phyloP scores from a whole-genome alignment of 2,797 vertebrate species.

The Orientallactaga sibirica region DNA sequence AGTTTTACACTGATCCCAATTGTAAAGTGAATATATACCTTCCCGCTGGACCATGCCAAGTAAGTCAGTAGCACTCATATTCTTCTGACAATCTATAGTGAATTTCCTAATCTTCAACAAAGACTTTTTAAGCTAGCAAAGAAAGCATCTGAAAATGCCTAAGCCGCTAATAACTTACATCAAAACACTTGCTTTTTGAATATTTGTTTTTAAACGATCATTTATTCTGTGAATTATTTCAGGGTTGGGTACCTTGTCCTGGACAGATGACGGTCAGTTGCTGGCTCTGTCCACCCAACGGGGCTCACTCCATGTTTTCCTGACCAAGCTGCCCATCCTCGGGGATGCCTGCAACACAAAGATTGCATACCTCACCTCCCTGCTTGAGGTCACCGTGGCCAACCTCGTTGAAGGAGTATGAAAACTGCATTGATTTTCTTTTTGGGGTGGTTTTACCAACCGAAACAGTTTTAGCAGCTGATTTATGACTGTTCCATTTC shows the following conservation, averaged over 20 bases:
- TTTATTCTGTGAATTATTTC: slow-evolving; percentile 71
- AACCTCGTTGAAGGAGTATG: slow-evolving; percentile 95
- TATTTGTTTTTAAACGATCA: slow-evolving; percentile 7
- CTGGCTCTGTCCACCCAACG: slow-evolving; percentile 94
- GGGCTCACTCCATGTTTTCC: slow-evolving; percentile 95
- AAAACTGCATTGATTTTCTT: slow-evolving; percentile 72
- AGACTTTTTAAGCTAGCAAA: background rate
- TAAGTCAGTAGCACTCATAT: background rate
- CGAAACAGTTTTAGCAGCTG: slow-evolving; percentile 8
- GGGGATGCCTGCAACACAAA: slow-evolving; percentile 94
- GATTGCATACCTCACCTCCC: slow-evolving; percentile 96
- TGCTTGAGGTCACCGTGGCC: slow-evolving; percentile 96
- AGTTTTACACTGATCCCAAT: background rate
- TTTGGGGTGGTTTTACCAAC: slow-evolving; percentile 46
- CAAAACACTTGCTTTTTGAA: background rate
- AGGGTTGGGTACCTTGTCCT: slow-evolving; percentile 96
- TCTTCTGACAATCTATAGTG: background rate
- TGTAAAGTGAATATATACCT: background rate
- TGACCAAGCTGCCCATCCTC: slow-evolving; percentile 97
- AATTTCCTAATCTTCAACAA: background rate
- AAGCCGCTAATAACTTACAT: background rate
- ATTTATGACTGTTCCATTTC: slow-evolving; percentile 51
- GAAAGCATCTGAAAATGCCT: slow-evolving; percentile 9
- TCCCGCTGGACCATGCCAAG: background rate
- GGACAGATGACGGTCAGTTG: slow-evolving; percentile 98